Base-by-base conservation (phyloP, 2,888 invertebrate species). In the Ligdia adustata region DNA sequence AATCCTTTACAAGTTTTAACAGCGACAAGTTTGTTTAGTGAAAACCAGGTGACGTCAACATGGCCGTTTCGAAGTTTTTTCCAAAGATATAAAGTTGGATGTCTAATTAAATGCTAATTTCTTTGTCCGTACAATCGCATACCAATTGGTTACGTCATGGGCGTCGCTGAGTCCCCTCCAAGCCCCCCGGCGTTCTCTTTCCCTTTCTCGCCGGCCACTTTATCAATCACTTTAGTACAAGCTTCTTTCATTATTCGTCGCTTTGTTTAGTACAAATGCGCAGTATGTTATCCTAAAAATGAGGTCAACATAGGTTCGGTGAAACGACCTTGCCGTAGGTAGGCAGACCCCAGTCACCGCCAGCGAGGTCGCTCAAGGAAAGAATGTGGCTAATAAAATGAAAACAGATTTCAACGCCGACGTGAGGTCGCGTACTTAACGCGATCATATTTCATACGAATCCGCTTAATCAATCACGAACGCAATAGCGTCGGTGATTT, bases 141-240 rank as follows among this genome's bases (percentile, higher is more conserved):
- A 78, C 79, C 82, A 74, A 77, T 79, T 74, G 72, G 73, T 85
- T 82, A 83, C 85, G 79, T 85, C 84, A 84, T 76, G 65, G 66
- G 69, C 75, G 75, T 73, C 75, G 70, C 72, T 62, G 55, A 51
- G 50, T 50, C 60, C 54, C 53, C 60, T 52, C n/a, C 53, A 44
- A 18, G 39, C 53, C 52, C 39, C 46, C 40, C 24, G 31, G 43
- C 60, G 37, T 55, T 60, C 59, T 57, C 60, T 62, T 56, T 57
- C 62, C 56, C 57, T 52, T 59, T 49, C 60, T 54, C 49, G 43
- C 56, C 55, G 57, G 62, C 66, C 59, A 64, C 68, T 72, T 74
- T 79, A 82, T 80, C 75, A 81, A 79, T 79, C 77, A 78, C 74
- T 75, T 63, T 60, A 63, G 66, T 66, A 71, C 74, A 46, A 43